These are phyloP conservation scores for Thaumatotibia leucotreta DNA, from an alignment of 1,140 invertebrate species.

Conservation along the genomic window DNA sequence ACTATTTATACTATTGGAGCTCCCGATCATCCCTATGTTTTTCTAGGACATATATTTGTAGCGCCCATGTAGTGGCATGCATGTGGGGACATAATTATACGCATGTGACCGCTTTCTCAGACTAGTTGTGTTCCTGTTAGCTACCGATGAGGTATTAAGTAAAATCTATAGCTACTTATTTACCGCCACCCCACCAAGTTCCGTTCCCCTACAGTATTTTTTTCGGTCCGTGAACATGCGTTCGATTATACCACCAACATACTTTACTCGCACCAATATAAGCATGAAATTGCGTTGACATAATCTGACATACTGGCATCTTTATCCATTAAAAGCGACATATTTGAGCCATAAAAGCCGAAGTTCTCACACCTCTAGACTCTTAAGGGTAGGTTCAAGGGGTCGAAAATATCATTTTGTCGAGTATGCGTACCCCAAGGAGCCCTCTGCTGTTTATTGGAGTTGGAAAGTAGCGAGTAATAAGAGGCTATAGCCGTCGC, in stretches of 20 bases:
- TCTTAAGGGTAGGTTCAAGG: background rate
- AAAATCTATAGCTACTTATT: no score
- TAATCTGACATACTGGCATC: background rate
- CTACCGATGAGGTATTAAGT: no score
- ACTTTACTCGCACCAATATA: background rate
- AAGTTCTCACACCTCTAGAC: background rate
- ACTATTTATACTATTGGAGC: no score
- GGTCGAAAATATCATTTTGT: background rate
- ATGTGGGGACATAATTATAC: no score
- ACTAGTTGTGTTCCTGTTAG: no score
- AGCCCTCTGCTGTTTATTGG: background rate
- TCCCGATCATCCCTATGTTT: no score
- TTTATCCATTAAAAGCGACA: background rate
- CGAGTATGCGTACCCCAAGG: background rate
- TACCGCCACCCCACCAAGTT: background rate
- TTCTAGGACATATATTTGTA: no score
- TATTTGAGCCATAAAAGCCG: background rate
- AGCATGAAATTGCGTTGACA: background rate
- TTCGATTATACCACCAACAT: background rate
- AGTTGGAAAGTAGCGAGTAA: constrained; percentile 1
- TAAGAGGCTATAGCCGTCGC: background rate
- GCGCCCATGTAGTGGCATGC: no score
- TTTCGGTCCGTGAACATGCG: background rate
- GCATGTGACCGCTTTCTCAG: no score
- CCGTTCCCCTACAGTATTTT: background rate